phyloP scores from a whole-genome alignment of 2,113 vertebrate species.

The Pelecanoides urinatrix region DNA sequence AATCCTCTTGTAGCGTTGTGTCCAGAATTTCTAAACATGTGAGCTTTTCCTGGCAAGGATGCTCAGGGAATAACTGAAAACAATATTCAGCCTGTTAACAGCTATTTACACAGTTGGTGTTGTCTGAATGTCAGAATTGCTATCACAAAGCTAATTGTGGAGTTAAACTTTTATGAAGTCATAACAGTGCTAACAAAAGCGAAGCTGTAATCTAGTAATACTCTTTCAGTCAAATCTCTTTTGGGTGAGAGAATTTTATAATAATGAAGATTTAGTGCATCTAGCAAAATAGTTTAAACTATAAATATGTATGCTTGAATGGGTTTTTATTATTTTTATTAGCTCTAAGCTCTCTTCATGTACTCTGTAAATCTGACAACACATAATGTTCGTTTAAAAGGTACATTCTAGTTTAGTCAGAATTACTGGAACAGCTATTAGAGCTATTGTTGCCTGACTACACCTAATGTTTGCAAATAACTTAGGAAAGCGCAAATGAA shows the following conservation, averaged over 20 bases:
- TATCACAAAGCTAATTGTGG: background rate
- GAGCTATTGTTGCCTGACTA: slow-evolving; percentile 15
- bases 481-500: slow-evolving; percentile 14
- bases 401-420: background rate
- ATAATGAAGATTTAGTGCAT: background rate
- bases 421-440: slow-evolving; percentile 21
- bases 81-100: background rate
- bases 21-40: background rate
- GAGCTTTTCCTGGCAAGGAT: background rate
- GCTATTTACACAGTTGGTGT: background rate
- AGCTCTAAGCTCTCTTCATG: background rate
- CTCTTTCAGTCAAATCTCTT: background rate
- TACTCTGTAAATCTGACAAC: background rate
- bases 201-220: background rate
- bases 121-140: background rate
- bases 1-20: background rate
- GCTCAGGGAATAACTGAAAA: background rate
- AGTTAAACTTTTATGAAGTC: slow-evolving; percentile 9
- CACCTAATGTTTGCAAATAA: slow-evolving; percentile 50
- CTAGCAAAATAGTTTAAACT: background rate
- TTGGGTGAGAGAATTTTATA: background rate
- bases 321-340: slow-evolving; percentile 25
- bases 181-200: background rate
- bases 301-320: background rate
- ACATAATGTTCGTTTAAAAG: background rate